Evolutionary conservation across 2,113 vertebrate species (phyloP), one percentile per base, ranked within the genome.

Genomic region (Lasiurus borealis): DNA sequence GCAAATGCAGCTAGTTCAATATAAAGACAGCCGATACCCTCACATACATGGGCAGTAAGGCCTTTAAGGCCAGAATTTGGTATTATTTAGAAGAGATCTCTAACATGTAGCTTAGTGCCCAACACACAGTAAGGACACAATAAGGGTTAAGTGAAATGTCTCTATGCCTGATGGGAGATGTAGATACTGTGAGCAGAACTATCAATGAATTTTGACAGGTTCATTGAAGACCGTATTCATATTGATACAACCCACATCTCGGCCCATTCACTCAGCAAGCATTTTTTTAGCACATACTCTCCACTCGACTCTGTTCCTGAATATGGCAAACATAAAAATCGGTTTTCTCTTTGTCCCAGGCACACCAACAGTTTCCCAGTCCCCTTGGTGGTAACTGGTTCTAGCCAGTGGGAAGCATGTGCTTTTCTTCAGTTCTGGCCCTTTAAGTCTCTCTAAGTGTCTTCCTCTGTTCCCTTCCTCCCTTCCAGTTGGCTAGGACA

Each of bases 21-120:
- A 44, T 0, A 14, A 46, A 46, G 40, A 23, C 21, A 3, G 2
- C 0, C 0, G 59, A 10, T 10, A 3, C 57, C 6, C 34, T 46
- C 0, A 4, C 54, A 31, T 16, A 5, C 13, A 3, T 0, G 5
- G 85, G 6, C 16, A 25, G 18, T 19, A 50, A 57, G 85, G 0
- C 19, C 72, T 50, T 31, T 44, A 81, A 14, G 57, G 14, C 18
- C 36, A 29, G 23, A 6, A 5, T 16, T 34, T 16, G 76, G 13
- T 3, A 2, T 12, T 59, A 8, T 4, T 46, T 4, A 0, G 46
- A 44, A 25, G 36, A 21, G 36, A 25, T 18, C 66, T 27, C 18
- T 31, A 9, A 23, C 1, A 0, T 1, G 21, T 1, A 52, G 52
- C 10, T 89, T 18, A 19, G 8, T 6, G 14, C n/a, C 25, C 46